phyloP scores from a whole-genome alignment of 1,140 invertebrate genomes.

The Magallana gigas region DNA sequence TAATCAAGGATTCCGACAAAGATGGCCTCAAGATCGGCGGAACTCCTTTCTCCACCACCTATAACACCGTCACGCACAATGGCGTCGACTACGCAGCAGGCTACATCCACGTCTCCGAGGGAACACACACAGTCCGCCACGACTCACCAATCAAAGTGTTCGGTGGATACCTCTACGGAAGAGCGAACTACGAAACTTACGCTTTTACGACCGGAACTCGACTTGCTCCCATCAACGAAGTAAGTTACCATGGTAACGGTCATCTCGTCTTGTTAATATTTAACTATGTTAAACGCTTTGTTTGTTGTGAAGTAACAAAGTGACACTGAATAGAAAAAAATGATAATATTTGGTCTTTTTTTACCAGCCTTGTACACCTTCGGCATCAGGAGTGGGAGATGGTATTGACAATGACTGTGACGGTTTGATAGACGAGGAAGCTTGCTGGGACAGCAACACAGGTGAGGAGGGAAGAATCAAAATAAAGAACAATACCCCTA shows the following conservation, averaged over 20 bases:
- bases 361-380: constrained; percentile 17
- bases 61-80: constrained; percentile 45
- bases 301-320: too few species aligned
- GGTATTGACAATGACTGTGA: constrained; percentile 52
- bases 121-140: constrained; percentile 62
- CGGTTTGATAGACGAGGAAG: constrained; percentile 49
- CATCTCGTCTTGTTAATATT: too few species aligned
- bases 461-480: background rate
- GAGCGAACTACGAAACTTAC: constrained; percentile 60
- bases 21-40: constrained; percentile 56
- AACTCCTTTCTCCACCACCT: constrained; percentile 46
- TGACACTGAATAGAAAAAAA: too few species aligned
- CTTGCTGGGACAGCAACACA: constrained; percentile 28
- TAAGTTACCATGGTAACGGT: constrained; percentile 21
- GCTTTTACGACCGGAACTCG: constrained; percentile 63
- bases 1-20: constrained; percentile 57
- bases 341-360: background rate
- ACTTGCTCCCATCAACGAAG: constrained; percentile 58
- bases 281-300: too few species aligned
- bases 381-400: constrained; percentile 29
- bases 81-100: constrained; percentile 53
- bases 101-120: constrained; percentile 46
- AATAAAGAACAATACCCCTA: too few species aligned
- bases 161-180: constrained; percentile 62
- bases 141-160: constrained; percentile 58